A percentile compares a stretch with the other conserved stretches of the same genome.
These are phyloP conservation scores for Orthosia cruda DNA, from an alignment of 2,888 invertebrate genomes.

Conservation along the genomic window DNA sequence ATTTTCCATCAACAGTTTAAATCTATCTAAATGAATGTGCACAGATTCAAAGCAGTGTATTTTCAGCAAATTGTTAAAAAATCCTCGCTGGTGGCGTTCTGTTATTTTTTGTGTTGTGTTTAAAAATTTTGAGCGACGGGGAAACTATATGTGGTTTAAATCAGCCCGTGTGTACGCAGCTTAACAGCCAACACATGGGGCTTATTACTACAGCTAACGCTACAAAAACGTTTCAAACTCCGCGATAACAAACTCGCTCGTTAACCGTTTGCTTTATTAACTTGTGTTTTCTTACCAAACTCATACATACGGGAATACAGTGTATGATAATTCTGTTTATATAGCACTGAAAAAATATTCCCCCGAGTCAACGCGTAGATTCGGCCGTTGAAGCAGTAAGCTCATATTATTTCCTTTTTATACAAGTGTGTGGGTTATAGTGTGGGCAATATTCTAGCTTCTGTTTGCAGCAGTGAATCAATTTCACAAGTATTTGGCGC, in stretches of 20 bases:
- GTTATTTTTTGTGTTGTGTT: slow-evolving; percentile 4
- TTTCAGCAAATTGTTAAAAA: slow-evolving; percentile 6
- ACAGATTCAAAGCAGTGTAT: slow-evolving; percentile 21
- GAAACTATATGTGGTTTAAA: slow-evolving; percentile 7
- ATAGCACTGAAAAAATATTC: slow-evolving; percentile 61
- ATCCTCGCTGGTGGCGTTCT: background rate
- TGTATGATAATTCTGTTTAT: slow-evolving; percentile 60
- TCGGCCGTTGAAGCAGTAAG: slow-evolving; percentile 25
- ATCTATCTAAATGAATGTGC: background rate
- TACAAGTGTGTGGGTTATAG: slow-evolving; percentile 60
- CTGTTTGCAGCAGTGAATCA: slow-evolving; percentile 56
- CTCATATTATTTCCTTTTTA: slow-evolving; percentile 61
- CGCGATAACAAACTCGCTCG: slow-evolving; percentile 28
- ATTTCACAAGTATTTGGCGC: slow-evolving; percentile 42
- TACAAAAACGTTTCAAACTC: slow-evolving; percentile 30
- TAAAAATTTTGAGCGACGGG: slow-evolving; percentile 7
- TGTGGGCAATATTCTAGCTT: slow-evolving; percentile 37
- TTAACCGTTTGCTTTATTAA: slow-evolving; percentile 43
- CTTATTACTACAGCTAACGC: slow-evolving; percentile 27
- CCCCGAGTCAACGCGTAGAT: slow-evolving; percentile 35
- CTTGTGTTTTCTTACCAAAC: slow-evolving; percentile 52
- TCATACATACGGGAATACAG: slow-evolving; percentile 50
- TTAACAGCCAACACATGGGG: slow-evolving; percentile 3
- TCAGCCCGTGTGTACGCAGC: slow-evolving; percentile 8
- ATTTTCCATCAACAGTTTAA: background rate